Evolutionary conservation across 2,113 vertebrate genomes (phyloP).

Genomic region (Neoarius graeffei): DNA sequence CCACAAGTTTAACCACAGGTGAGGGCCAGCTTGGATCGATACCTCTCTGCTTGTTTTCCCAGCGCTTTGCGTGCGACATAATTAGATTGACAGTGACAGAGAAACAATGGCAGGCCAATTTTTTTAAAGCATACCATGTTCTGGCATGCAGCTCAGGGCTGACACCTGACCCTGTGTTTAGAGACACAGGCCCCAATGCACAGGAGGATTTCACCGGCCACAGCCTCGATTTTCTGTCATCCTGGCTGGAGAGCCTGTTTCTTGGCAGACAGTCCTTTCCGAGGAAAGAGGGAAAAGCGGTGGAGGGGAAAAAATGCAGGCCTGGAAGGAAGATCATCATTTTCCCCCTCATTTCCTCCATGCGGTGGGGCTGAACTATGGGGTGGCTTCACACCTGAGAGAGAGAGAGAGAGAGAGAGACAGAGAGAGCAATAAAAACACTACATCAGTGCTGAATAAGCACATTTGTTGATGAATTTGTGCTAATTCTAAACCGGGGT

Average conservation of each 20-base stretch:
- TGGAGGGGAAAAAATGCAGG: slow-evolving; percentile 37
- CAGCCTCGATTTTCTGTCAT: slow-evolving; percentile 63
- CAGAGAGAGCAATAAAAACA: background rate
- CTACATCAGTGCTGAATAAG: background rate
- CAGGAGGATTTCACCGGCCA: slow-evolving; percentile 52
- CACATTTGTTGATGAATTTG: background rate
- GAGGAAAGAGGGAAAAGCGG: slow-evolving; percentile 22
- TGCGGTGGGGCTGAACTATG: slow-evolving; percentile 34
- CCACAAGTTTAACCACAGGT: slow-evolving; percentile 50
- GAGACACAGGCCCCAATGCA: slow-evolving; percentile 55
- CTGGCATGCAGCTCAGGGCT: slow-evolving; percentile 42
- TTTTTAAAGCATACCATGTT: slow-evolving; percentile 16
- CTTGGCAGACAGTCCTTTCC: slow-evolving; percentile 50
- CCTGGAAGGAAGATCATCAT: slow-evolving; percentile 52
- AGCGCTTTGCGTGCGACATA: slow-evolving; percentile 51
- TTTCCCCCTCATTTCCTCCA: slow-evolving; percentile 54
- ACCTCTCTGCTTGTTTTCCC: slow-evolving; percentile 49
- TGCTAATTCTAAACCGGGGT: background rate
- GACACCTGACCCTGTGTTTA: slow-evolving; percentile 61
- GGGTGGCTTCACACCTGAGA: slow-evolving; percentile 40
- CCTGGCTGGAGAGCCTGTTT: slow-evolving; percentile 45
- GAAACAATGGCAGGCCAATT: slow-evolving; percentile 39
- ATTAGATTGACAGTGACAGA: slow-evolving; percentile 59
- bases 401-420: slow-evolving; percentile 16
- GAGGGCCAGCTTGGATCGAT: slow-evolving; percentile 49